Evolutionary conservation across 2,888 invertebrate species (phyloP).

Genomic region (Cordylochernes scorpioides): DNA sequence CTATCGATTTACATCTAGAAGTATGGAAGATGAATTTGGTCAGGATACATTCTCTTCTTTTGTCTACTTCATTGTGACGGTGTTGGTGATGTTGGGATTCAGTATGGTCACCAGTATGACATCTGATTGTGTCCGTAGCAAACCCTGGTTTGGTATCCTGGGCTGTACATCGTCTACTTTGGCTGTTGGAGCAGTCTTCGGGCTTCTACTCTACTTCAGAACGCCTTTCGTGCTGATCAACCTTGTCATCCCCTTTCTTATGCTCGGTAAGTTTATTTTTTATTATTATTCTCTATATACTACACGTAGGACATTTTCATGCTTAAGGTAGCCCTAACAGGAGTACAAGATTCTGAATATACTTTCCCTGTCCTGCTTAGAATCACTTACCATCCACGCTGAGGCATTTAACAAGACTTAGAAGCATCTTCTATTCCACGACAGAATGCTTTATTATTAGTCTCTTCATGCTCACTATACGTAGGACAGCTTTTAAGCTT

Average conservation of each 20-base stretch:
- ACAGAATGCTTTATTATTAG: too few species aligned
- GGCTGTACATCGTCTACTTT: slow-evolving; percentile 71
- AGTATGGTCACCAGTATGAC: slow-evolving; percentile 58
- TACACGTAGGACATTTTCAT: too few species aligned
- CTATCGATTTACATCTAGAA: slow-evolving; percentile 57
- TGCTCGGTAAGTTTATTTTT: slow-evolving; percentile 79
- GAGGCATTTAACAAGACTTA: too few species aligned
- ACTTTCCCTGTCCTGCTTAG: too few species aligned
- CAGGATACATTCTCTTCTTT: slow-evolving; percentile 49
- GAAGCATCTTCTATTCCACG: too few species aligned
- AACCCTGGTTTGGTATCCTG: slow-evolving; percentile 54
- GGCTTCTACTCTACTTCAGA: slow-evolving; percentile 60
- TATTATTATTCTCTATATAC: too few species aligned
- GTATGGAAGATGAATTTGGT: slow-evolving; percentile 66
- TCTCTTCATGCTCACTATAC: too few species aligned
- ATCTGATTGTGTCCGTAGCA: too few species aligned
- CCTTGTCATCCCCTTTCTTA: slow-evolving; percentile 71
- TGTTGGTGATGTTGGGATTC: slow-evolving; percentile 50
- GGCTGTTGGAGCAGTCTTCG: slow-evolving; percentile 69
- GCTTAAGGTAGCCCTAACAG: too few species aligned
- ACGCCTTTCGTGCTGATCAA: slow-evolving; percentile 79
- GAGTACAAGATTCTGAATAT: too few species aligned
- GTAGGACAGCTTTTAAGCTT: too few species aligned
- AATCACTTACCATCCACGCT: too few species aligned
- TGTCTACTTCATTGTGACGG: slow-evolving; percentile 36